Evolutionary conservation across 2,797 vertebrate genomes (phyloP).

Genomic region (Ispidina picta): DNA sequence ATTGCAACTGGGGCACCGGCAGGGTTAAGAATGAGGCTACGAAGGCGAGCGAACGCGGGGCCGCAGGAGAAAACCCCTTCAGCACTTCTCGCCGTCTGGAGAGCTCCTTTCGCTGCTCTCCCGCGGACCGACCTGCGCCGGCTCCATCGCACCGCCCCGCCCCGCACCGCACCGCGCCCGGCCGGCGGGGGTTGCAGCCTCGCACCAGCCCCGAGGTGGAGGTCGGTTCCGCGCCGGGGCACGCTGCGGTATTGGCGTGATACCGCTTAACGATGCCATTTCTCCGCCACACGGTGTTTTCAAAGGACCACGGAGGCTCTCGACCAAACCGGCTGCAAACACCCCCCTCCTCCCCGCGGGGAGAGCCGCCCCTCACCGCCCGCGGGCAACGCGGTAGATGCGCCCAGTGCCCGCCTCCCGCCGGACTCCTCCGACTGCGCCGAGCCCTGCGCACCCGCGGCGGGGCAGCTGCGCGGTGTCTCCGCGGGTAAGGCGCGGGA

Average conservation of each 20-base stretch:
- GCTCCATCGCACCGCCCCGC: fast-evolving
- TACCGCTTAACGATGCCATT: neutral
- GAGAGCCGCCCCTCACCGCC: neutral
- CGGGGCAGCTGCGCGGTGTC: neutral
- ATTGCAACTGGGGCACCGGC: neutral
- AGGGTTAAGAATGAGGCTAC: neutral
- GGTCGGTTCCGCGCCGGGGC: neutral
- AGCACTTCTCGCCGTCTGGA: neutral
- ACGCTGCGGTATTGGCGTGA: neutral
- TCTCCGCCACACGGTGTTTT: neutral
- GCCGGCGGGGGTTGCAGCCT: neutral
- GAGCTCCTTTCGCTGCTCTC: neutral
- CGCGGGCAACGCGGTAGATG: neutral
- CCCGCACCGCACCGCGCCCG: too few relatives aligned
- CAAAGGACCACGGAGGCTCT: neutral
- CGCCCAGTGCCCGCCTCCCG: neutral
- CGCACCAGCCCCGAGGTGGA: neutral
- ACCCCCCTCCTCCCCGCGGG: neutral
- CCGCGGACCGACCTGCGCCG: too few relatives aligned
- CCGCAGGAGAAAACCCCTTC: neutral
- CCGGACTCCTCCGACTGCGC: neutral
- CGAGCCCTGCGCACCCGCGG: neutral
- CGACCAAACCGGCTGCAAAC: neutral
- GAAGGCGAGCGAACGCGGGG: neutral
- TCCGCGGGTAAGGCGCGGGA: neutral